Conservation (phyloP, 2,888 invertebrate genomes). For the Chalcosyrphus nemorum region DNA sequence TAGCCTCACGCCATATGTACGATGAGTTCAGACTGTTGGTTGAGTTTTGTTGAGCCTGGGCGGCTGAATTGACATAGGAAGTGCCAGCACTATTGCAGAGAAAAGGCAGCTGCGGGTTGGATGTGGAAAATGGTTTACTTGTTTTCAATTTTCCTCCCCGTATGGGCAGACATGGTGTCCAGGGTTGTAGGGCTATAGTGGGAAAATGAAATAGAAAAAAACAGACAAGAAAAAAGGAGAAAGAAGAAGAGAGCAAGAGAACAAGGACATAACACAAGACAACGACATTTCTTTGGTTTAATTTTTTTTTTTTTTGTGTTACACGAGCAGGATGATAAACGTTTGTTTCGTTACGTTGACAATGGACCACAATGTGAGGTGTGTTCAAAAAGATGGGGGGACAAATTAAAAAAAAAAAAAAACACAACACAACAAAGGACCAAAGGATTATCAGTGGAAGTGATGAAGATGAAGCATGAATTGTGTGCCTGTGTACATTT, state of each 20-base stretch:
- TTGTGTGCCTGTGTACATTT: conserved; percentile 25
- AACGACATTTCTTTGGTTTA: conserved; percentile 66
- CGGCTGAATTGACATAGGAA: conserved; percentile 73
- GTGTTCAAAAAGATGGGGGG: conserved; percentile 36
- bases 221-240: conserved; percentile 77
- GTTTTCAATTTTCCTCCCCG: conserved; percentile 82
- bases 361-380: conserved; percentile 34
- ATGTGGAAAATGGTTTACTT: conserved; percentile 82
- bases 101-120: conserved; percentile 82
- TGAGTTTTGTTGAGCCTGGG: conserved; percentile 77
- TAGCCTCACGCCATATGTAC: conserved; percentile 82
- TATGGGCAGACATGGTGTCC: conserved; percentile 82
- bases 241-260: conserved; percentile 78
- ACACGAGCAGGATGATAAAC: conserved; percentile 58
- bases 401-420: conserved; percentile 31
- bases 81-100: conserved; percentile 76
- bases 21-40: conserved; percentile 81
- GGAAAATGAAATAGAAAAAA: conserved; percentile 73
- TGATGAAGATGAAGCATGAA: conserved; percentile 47
- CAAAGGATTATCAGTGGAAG: conserved; percentile 29
- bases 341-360: conserved; percentile 37
- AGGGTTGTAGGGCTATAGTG: conserved; percentile 80
- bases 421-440: conserved; percentile 46
- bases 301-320: conserved; percentile 47
- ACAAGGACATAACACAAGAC: conserved; percentile 77